A percentile compares a stretch with the other conserved stretches of the same genome.
These are phyloP conservation scores for Ptiloglossa arizonensis DNA, from an alignment of 1,140 invertebrate species.

Conservation along the genomic window DNA sequence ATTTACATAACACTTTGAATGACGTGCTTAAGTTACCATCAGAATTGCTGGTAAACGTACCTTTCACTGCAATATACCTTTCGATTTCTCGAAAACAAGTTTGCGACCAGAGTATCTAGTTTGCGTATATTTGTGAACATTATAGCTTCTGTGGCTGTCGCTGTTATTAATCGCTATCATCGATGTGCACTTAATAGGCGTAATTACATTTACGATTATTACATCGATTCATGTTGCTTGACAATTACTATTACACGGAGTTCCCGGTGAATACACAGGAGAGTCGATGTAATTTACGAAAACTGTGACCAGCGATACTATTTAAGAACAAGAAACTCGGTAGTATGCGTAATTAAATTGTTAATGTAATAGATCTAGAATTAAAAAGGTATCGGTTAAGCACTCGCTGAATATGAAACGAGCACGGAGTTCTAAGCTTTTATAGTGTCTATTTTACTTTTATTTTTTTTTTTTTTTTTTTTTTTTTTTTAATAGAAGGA, in stretches of 20 bases:
- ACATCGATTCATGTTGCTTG: conserved; percentile 36
- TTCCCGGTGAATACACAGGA: not conserved
- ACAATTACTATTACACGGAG: conserved; percentile 20
- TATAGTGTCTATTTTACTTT: not conserved
- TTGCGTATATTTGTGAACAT: conserved; percentile 47
- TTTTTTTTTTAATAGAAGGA: not conserved
- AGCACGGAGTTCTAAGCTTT: not conserved
- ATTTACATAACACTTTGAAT: not conserved
- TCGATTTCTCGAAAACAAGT: not conserved
- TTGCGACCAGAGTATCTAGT: conserved; percentile 27
- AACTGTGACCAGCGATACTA: not conserved
- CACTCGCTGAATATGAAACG: not conserved
- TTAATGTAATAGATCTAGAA: not conserved
- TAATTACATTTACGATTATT: conserved; percentile 47
- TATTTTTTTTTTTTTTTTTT: not conserved
- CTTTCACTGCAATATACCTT: not conserved
- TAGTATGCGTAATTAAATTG: not conserved
- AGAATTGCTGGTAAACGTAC: not conserved
- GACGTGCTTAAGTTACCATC: not conserved
- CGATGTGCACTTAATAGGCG: conserved; percentile 59
- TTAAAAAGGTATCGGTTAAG: conserved; percentile 4
- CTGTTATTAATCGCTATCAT: conserved; percentile 63
- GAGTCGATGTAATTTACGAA: not conserved
- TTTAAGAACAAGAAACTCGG: not conserved
- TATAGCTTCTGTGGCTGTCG: conserved; percentile 65